Evolutionary conservation across 2,797 vertebrate species (phyloP).

Genomic region (Coranthus polyacanthus): DNA sequence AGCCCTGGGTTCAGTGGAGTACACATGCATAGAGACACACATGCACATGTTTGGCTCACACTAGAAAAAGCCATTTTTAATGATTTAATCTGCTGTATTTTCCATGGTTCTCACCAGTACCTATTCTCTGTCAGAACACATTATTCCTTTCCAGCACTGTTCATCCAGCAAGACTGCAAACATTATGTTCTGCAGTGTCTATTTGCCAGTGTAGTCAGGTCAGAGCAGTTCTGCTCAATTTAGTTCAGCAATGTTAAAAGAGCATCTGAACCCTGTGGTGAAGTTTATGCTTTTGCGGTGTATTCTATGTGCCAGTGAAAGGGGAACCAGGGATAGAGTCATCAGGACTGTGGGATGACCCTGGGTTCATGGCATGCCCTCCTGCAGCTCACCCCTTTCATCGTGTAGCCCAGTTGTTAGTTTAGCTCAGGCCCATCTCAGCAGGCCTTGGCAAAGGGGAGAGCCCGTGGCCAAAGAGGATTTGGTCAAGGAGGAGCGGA

Average conservation of each 20-base stretch:
- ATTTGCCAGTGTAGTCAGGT: conserved; percentile 25
- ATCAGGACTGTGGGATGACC: conserved; percentile 71
- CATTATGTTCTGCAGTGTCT: neutral
- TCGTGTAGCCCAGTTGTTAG: conserved; percentile 81
- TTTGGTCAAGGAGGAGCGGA: conserved; percentile 66
- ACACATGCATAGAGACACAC: conserved; percentile 20
- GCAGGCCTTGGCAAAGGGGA: conserved; percentile 77
- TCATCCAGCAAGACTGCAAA: conserved; percentile 8
- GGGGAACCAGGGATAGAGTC: conserved; percentile 77
- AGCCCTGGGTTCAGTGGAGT: conserved; percentile 21
- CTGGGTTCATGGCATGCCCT: conserved; percentile 60
- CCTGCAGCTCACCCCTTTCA: conserved; percentile 78
- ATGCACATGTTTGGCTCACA: neutral
- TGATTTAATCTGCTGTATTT: conserved; percentile 37
- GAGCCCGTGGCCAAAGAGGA: conserved; percentile 71
- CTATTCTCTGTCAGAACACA: conserved; percentile 36
- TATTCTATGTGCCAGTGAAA: conserved; percentile 67
- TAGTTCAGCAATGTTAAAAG: conserved; percentile 46
- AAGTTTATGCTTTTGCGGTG: conserved; percentile 56
- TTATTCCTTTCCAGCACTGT: conserved; percentile 30
- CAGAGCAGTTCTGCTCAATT: conserved; percentile 51
- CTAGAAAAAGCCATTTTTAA: conserved; percentile 1
- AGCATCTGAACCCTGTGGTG: conserved; percentile 56
- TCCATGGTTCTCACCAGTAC: conserved; percentile 30
- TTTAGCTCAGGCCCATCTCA: conserved; percentile 82